phyloP scores from a whole-genome alignment of 2,888 invertebrate genomes.

The Coenonympha glycerion region DNA sequence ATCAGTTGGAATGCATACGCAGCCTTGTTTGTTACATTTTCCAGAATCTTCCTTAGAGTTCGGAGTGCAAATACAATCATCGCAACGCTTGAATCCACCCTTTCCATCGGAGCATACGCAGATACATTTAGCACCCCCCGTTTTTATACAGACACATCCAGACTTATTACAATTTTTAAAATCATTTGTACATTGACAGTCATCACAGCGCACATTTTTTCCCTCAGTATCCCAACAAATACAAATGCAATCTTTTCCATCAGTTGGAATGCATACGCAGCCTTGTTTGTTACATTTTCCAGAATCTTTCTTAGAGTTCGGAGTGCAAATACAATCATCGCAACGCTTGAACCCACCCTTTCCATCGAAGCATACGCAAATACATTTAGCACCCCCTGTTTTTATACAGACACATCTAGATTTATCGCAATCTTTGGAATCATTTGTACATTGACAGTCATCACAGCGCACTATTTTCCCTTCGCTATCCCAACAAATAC shows the following conservation, averaged over 20 bases:
- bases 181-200: constrained; percentile 26
- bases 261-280: constrained; percentile 26
- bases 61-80: constrained; percentile 33
- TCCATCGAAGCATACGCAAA: constrained; percentile 30
- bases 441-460: constrained; percentile 33
- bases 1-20: constrained; percentile 27
- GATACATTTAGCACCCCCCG: constrained; percentile 35
- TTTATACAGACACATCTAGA: constrained; percentile 34
- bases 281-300: neutral
- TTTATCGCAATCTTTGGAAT: constrained; percentile 8
- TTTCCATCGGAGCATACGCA: constrained; percentile 33
- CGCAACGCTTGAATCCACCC: constrained; percentile 32
- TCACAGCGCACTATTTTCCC: constrained; percentile 32
- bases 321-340: constrained; percentile 33
- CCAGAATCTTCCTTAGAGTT: neutral
- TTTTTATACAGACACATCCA: constrained; percentile 35
- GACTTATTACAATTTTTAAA: constrained; percentile 34
- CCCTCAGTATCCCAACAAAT: constrained; percentile 22
- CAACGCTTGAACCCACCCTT: constrained; percentile 32
- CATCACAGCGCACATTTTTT: constrained; percentile 26
- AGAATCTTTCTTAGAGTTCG: neutral
- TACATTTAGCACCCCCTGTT: constrained; percentile 30
- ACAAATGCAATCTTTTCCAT: constrained; percentile 29
- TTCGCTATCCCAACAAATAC: constrained; percentile 30
- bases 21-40: neutral